Base-by-base conservation (phyloP, 2,113 vertebrate genomes). In the Anseranas semipalmata region DNA sequence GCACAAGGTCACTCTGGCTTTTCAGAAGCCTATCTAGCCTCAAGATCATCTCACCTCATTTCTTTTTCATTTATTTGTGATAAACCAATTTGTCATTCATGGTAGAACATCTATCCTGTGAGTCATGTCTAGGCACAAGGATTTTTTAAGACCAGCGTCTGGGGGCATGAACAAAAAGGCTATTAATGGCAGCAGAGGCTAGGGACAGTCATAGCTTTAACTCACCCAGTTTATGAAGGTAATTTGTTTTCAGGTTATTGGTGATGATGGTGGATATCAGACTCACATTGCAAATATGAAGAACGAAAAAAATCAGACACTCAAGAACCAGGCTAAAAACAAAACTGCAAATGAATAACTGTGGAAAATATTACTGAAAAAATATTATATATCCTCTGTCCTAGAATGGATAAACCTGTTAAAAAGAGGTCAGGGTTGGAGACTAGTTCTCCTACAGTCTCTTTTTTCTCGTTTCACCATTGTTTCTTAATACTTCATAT, bases 41-140 rank as follows among this genome's bases (percentile, higher is more conserved):
- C 25, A 77, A 88, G 86, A 96, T 90, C 50, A 19, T 96, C 1
- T 22, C 95, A 97, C 95, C 95, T 95, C 93, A 92, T 94, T 96
- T 94, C 95, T 95, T 96, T 93, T 93, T 75, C n/a, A 17, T 94
- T 93, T 95, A 95, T 93, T 95, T 94, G 94, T 2, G 76, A 93
- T 95, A 97, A 97, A 96, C 89, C 73, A 76, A 97, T 96, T 93
- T 97, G 95, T 96, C 96, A 97, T 95, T 95, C 90, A 94, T 87
- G 93, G 93, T 50, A 87, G 96, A 97, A 97, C 94, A 94, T 95
- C 96, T 91, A 97, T 95, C 94, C 96, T 93, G 91, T 97, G 95
- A 97, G 94, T 97, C 95, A 97, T 74, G 95, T 97, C 96, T 97
- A 89, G 91, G 96, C 94, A 96, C 93, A 90, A 90, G 78, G 58